Base-by-base conservation (phyloP, 2,888 invertebrate genomes). In the Platerodrilus igneus region DNA sequence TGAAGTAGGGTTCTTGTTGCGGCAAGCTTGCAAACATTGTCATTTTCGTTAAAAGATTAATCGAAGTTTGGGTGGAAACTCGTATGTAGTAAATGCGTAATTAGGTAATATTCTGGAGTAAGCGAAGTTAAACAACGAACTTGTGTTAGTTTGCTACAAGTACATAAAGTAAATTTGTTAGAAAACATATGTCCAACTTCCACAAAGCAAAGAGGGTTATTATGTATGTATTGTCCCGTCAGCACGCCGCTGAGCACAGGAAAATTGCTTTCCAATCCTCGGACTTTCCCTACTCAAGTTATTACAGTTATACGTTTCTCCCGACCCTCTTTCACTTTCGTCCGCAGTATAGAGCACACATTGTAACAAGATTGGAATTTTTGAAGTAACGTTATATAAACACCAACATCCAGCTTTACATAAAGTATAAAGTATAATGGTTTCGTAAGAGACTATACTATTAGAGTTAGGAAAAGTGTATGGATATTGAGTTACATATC, bases 1-100 rank as follows among this genome's bases (percentile, higher is more conserved):
- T 66, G 69, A 68, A 68, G 68, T 66, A 64, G 68, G 66, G 64
- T 64, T n/a, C n/a, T n/a, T 64, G 59, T 62, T 64, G 64, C 62
- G 65, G 64, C 62, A 58, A 57, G 58, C 60, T 60, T 57, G 59
- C 58, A 58, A 62, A 62, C 62, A 62, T 62, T 60, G 54, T 46
- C 48, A 49, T 52, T 52, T 50, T 46, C 42, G n/a, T 50, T 48
- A 37, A 43, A 41, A 51, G 50, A 53, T 53, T 53, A 25, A 25
- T 25, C 11, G 9, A 25, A 25, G 6, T 11, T 25, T 13, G 7
- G 5, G 5, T 19, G 7, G 19, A n/a, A n/a, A n/a, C n/a, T n/a
- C 19, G 7, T 19, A 19, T 19, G 7, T 19, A 8, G 7, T 8
- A 19, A 19, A 19, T 6, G 5, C 19, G 7, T 6, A 19, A 19